phyloP scores from a whole-genome alignment of 2,888 invertebrate species.

The Tinea pellionella region DNA sequence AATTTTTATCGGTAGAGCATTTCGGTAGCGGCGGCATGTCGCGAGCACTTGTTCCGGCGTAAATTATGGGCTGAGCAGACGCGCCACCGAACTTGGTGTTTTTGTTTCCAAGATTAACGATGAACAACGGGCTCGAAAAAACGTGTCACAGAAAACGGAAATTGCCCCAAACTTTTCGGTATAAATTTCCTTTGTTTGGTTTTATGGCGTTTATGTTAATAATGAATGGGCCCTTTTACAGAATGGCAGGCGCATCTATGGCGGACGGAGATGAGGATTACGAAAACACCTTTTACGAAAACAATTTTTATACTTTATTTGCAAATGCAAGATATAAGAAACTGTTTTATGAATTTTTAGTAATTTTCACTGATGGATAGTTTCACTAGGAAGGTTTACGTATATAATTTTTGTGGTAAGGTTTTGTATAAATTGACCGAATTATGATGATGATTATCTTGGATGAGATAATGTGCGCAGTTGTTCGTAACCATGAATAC shows the following conservation, averaged over 20 bases:
- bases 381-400: no score
- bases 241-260: slow-evolving; percentile 19
- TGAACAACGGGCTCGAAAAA: slow-evolving; percentile 60
- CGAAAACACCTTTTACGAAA: not conserved
- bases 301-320: not conserved
- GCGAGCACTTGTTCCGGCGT: slow-evolving; percentile 21
- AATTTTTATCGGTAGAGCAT: slow-evolving; percentile 17
- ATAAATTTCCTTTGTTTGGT: slow-evolving; percentile 51
- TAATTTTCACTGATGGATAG: no score
- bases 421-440: no score
- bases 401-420: no score
- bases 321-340: no score
- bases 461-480: no score
- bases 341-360: no score
- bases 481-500: no score
- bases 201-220: slow-evolving; percentile 50
- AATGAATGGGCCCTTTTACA: slow-evolving; percentile 40
- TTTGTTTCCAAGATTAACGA: slow-evolving; percentile 67
- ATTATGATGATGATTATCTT: no score
- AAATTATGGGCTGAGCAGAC: slow-evolving; percentile 29
- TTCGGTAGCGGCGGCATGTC: slow-evolving; percentile 43
- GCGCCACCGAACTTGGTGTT: slow-evolving; percentile 55
- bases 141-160: slow-evolving; percentile 60
- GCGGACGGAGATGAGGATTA: not conserved
- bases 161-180: slow-evolving; percentile 54